These are phyloP conservation scores for Pantherophis guttatus DNA, from an alignment of 2,113 vertebrate genomes.

Conservation along the genomic window DNA sequence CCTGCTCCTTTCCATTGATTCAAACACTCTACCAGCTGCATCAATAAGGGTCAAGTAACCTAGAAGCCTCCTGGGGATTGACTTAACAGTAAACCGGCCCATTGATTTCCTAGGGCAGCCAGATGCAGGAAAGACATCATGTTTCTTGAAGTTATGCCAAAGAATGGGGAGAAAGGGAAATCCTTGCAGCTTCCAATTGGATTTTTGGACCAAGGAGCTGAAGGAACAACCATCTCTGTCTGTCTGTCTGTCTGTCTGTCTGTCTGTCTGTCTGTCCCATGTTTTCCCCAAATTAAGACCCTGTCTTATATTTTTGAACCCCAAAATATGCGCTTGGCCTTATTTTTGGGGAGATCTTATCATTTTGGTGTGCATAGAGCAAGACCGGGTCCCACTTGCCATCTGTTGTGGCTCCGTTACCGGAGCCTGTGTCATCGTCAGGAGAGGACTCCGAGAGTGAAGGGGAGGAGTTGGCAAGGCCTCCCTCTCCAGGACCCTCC, in stretches of 20 bases:
- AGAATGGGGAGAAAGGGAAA: background rate
- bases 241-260: background rate
- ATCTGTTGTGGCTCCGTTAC: too few species aligned
- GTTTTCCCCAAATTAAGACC: too few species aligned
- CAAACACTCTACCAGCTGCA: background rate
- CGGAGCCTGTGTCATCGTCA: too few species aligned
- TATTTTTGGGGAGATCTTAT: too few species aligned
- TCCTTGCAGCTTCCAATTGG: background rate
- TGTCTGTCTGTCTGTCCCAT: background rate
- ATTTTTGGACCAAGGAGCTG: background rate
- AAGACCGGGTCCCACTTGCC: too few species aligned
- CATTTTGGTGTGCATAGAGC: too few species aligned
- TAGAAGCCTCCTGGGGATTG: slow-evolving; percentile 10
- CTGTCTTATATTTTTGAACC: too few species aligned
- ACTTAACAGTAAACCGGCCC: slow-evolving; percentile 24
- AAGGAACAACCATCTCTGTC: background rate
- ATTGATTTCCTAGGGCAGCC: slow-evolving; percentile 20
- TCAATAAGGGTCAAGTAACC: slow-evolving; percentile 10
- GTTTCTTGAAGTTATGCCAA: background rate
- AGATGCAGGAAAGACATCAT: background rate
- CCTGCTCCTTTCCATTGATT: slow-evolving; percentile 17
- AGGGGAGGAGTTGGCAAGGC: too few species aligned
- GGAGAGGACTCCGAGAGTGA: too few species aligned
- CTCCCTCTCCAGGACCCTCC: too few species aligned
- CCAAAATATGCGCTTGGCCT: too few species aligned